Evolutionary conservation across 1,140 invertebrate species (phyloP), one percentile per base, ranked within the genome.

Genomic region (Sinonovacula constricta): DNA sequence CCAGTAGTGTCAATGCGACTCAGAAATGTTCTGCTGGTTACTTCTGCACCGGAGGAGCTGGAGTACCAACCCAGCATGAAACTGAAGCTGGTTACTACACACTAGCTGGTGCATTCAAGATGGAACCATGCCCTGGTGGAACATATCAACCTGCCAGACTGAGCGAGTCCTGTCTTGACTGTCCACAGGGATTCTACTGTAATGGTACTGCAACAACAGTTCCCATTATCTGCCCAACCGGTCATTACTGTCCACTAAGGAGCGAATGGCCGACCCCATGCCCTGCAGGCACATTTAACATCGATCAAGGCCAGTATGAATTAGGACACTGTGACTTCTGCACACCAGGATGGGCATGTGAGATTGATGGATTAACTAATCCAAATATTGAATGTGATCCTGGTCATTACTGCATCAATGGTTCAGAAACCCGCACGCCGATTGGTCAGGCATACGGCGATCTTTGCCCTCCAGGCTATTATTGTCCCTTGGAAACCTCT

Each of bases 131-230:
- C 71, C 87, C 89, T 0, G 54, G 72, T 5, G 88, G 87, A 4
- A 69, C 71, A 12, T 89, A 87, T 72, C 88, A 89, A 69, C 82
- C 82, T 18, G 82, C 88, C 15, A 34, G 67, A 34, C 49, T 81
- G 24, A 85, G 85, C 1, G 67, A 79, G 15, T 51, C 56, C 1
- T 90, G 89, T 66, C 51, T 85, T 0, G 39, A 82, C n/a, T 90
- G 89, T 79, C 86, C 88, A 15, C 89, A 90, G 69, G 86, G 87
- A 1, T 90, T 88, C 63, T 90, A 88, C 81, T 90, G 89, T 68
- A 88, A 88, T 74, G 83, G 82, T 4, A 87, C 87, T 18, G 88
- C 85, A 14, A 87, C 84, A 14, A 69, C 83, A n/a, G 70, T 76
- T 33, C 66, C 82, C 34, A 82, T 83, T 31, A 82, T 90, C 28